Evolutionary conservation across 2,888 invertebrate genomes (phyloP).

Genomic region (Eupithecia pulchellata): DNA sequence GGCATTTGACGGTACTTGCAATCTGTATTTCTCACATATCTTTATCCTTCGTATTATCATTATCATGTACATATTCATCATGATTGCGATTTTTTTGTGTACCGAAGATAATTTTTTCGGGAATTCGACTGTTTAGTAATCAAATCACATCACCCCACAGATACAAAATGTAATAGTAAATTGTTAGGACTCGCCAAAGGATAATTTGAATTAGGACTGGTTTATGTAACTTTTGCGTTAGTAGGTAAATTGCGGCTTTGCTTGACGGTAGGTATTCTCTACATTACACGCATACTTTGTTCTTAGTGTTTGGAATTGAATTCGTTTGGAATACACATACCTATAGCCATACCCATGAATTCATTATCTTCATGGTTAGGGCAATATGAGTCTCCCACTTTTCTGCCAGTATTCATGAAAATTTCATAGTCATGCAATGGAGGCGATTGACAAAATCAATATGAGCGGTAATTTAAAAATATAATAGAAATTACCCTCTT

Average conservation of each 20-base stretch:
- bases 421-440: too few species aligned
- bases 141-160: too few species aligned
- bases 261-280: neutral
- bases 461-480: too few species aligned
- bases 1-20: slow-evolving; percentile 43
- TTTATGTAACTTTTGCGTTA: too few species aligned
- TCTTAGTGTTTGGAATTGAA: too few species aligned
- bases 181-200: neutral
- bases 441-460: too few species aligned
- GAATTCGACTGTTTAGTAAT: neutral
- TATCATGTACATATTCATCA: neutral
- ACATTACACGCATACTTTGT: neutral
- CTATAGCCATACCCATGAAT: too few species aligned
- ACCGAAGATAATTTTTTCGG: neutral
- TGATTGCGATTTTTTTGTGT: neutral
- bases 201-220: neutral
- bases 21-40: neutral
- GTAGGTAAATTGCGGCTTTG: neutral
- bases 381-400: too few species aligned
- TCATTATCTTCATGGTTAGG: too few species aligned
- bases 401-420: too few species aligned
- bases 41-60: neutral
- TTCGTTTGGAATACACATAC: too few species aligned
- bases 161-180: neutral
- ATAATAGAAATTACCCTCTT: too few species aligned